phyloP scores from a whole-genome alignment of 2,797 vertebrate species.

The Acrossocheilus wenchowensis region DNA sequence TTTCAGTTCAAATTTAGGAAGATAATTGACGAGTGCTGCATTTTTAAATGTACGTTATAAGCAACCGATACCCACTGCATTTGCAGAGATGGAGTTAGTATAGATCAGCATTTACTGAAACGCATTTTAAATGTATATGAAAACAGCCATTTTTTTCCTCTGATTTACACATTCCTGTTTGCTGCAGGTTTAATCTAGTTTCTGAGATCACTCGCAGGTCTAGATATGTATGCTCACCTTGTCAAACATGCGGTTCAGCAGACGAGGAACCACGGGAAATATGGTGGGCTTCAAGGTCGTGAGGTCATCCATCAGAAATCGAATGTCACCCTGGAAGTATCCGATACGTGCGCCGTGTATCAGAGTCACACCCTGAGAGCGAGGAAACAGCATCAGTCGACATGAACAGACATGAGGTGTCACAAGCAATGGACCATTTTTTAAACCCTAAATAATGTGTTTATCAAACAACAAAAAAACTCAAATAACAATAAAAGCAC shows the following conservation, averaged over 20 bases:
- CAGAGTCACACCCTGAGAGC: conserved; percentile 84
- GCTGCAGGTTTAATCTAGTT: background rate
- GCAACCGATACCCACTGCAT: too few species aligned
- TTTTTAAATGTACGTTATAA: too few species aligned
- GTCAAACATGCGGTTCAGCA: conserved; percentile 98
- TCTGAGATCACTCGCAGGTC: background rate
- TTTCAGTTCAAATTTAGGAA: too few species aligned
- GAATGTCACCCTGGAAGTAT: conserved; percentile 96
- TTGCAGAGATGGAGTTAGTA: too few species aligned
- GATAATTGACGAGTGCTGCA: too few species aligned
- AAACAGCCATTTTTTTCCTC: background rate
- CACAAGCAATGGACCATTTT: background rate
- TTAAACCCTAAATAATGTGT: background rate
- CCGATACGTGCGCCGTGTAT: conserved; percentile 92
- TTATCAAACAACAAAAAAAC: background rate
- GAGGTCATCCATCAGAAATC: conserved; percentile 94
- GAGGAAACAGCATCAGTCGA: background rate
- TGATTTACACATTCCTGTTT: background rate
- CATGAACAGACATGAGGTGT: background rate
- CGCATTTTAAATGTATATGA: background rate
- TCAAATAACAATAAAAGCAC: background rate
- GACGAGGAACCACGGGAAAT: conserved; percentile 94
- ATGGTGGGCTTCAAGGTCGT: conserved; percentile 88
- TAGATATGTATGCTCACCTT: conserved; percentile 77
- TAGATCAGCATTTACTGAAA: background rate